These are phyloP conservation scores for Drosophila villosipedis DNA, from an alignment of 2,888 invertebrate species.

Conservation along the genomic window DNA sequence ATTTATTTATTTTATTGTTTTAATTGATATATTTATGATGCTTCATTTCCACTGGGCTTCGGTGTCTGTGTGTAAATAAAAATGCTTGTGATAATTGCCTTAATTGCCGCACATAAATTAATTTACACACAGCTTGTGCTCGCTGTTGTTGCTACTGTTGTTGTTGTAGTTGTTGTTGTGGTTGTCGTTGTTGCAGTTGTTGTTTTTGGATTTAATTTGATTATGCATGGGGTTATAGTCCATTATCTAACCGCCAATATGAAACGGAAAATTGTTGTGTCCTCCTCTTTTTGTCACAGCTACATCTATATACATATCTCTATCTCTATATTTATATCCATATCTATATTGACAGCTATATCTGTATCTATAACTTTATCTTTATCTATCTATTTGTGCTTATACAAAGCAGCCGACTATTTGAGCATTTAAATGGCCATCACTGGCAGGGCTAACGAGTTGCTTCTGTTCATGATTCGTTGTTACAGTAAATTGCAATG, in stretches of 20 bases:
- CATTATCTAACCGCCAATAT: slow-evolving; percentile 41
- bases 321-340: neutral
- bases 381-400: neutral
- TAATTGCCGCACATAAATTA: slow-evolving; percentile 70
- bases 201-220: slow-evolving; percentile 35
- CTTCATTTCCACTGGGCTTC: slow-evolving; percentile 48
- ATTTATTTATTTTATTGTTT: slow-evolving; percentile 27
- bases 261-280: slow-evolving; percentile 6
- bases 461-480: slow-evolving; percentile 5
- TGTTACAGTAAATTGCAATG: slow-evolving; percentile 10
- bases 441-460: neutral
- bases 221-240: slow-evolving; percentile 28
- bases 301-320: neutral
- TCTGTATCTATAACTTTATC: neutral
- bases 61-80: slow-evolving; percentile 7
- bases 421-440: neutral
- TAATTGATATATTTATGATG: slow-evolving; percentile 60
- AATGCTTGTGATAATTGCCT: slow-evolving; percentile 54
- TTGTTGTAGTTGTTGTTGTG: neutral
- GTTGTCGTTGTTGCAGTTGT: slow-evolving; percentile 7
- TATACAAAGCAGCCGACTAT: neutral
- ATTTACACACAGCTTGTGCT: slow-evolving; percentile 54
- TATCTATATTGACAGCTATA: neutral
- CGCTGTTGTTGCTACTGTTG: slow-evolving; percentile 4
- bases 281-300: neutral